Evolutionary conservation across 2,888 invertebrate genomes (phyloP).

Genomic region (Pinctada fucata): DNA sequence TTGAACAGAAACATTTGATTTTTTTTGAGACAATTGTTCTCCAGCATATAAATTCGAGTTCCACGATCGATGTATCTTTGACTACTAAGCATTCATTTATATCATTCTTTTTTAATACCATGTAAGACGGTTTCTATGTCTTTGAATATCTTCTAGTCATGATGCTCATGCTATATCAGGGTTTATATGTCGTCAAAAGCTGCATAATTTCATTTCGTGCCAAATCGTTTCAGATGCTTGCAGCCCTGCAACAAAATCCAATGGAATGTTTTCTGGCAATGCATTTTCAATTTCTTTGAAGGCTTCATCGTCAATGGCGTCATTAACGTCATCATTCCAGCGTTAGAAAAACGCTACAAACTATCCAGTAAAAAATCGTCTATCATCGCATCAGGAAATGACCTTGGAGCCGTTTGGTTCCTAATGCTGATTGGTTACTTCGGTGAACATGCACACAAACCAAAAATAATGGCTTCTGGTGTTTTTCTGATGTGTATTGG

Average conservation of each 20-base stretch:
- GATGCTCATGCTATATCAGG: too few relatives aligned
- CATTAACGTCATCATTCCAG: slow-evolving; percentile 58
- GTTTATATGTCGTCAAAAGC: too few relatives aligned
- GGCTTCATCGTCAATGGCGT: slow-evolving; percentile 63
- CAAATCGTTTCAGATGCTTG: slow-evolving; percentile 42
- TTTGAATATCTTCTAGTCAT: too few relatives aligned
- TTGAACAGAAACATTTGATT: too few relatives aligned
- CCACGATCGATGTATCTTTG: too few relatives aligned
- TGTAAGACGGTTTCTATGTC: too few relatives aligned
- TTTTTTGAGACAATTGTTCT: too few relatives aligned
- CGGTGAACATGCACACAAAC: slow-evolving; percentile 57
- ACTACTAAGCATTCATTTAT: too few relatives aligned
- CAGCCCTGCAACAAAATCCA: slow-evolving; percentile 55
- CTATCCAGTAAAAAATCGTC: slow-evolving; percentile 54
- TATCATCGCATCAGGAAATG: slow-evolving; percentile 58
- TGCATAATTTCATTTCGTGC: too few relatives aligned
- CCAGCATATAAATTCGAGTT: too few relatives aligned
- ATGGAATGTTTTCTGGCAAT: slow-evolving; percentile 57
- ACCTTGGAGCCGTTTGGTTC: slow-evolving; percentile 55
- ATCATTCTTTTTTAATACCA: too few relatives aligned
- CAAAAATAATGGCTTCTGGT: slow-evolving; percentile 52
- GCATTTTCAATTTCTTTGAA: slow-evolving; percentile 57
- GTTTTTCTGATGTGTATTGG: slow-evolving; percentile 56
- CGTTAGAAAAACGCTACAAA: slow-evolving; percentile 58
- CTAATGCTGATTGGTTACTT: slow-evolving; percentile 52